Evolutionary conservation across 1,140 invertebrate genomes (phyloP), one percentile per base, ranked within the genome.

Genomic region (Drosophila mauritiana): DNA sequence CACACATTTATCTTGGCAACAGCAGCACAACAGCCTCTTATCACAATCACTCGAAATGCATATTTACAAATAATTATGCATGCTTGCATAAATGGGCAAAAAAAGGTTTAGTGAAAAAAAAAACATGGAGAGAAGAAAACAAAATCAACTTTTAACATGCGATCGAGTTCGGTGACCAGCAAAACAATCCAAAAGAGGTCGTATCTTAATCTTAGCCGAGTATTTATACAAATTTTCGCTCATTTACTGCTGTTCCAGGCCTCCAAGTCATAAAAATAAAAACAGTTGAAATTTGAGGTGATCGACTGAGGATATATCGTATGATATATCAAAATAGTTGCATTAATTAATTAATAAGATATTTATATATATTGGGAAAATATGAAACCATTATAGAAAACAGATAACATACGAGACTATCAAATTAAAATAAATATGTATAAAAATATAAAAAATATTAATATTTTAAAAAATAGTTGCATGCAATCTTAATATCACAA

Each of bases 1-100:
- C 80, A 82, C 56, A 82, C 56, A 82, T 82, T 79, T 83, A 81
- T 82, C 80, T 83, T 52, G 40, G 43, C 48, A 45, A 52, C 53
- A 37, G 37, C 43, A 46, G 40, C 74, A 80, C 43, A 46, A 36
- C 74, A 80, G 62, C 78, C 62, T 54, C 80, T 83, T 82, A 83
- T 68, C 82, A 78, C 73, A 78, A 70, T 67, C 73, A 54, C 78
- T 63, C 64, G 64, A 85, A 81, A 86, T 81, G 81, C 82, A 86
- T 73, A 85, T 69, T 86, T 78, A 80, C 81, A 77, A 78, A 81
- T 81, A 82, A 88, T 86, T 86, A 86, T 86, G 83, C 83, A 86
- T 48, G 75, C 79, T 86, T 86, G 83, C 83, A 83, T 73, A 85
- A 85, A 82, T 72, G 58, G 81, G 69, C 68, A 72, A 62, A 72